Evolutionary conservation across 2,888 invertebrate species (phyloP).

Genomic region (Erebia palarica): DNA sequence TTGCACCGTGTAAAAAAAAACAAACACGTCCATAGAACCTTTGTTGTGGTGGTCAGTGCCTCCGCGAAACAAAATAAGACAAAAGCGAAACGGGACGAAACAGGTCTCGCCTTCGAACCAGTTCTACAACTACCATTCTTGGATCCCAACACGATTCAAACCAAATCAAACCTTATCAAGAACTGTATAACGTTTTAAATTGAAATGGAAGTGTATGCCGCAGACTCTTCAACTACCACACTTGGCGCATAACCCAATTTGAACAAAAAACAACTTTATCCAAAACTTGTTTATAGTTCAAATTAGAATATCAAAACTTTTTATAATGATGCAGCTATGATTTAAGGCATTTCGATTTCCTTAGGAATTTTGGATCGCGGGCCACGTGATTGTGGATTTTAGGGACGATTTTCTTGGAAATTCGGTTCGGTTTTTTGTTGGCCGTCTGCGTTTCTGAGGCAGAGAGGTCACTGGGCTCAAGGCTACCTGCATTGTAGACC

Average conservation of each 20-base stretch:
- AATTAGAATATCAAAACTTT: conserved; percentile 38
- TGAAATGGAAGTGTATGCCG: conserved; percentile 16
- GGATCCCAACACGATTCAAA: conserved; percentile 52
- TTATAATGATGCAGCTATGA: conserved; percentile 58
- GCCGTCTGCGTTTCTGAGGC: conserved; percentile 38
- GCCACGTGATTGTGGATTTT: conserved; percentile 48
- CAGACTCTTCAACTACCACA: conserved; percentile 54
- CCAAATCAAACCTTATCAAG: conserved; percentile 44
- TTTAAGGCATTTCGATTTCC: conserved; percentile 78
- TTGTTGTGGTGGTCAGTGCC: conserved; percentile 82
- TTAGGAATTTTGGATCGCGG: conserved; percentile 66
- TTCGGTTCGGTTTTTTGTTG: conserved; percentile 40
- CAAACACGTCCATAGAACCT: conserved; percentile 70
- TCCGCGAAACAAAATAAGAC: conserved; percentile 78
- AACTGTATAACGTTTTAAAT: conserved; percentile 41
- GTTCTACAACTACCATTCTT: conserved; percentile 55
- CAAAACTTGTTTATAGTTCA: conserved; percentile 40
- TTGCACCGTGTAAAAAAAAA: conserved; percentile 55
- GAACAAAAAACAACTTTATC: conserved; percentile 44
- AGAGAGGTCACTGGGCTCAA: conserved; percentile 37
- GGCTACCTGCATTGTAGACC: conserved; percentile 34
- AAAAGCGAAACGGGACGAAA: conserved; percentile 62
- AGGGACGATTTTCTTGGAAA: conserved; percentile 45
- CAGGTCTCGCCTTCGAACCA: conserved; percentile 68
- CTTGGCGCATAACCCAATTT: conserved; percentile 53